These are phyloP conservation scores for Chamaea fasciata DNA, from an alignment of 2,113 vertebrate species.

Conservation along the genomic window DNA sequence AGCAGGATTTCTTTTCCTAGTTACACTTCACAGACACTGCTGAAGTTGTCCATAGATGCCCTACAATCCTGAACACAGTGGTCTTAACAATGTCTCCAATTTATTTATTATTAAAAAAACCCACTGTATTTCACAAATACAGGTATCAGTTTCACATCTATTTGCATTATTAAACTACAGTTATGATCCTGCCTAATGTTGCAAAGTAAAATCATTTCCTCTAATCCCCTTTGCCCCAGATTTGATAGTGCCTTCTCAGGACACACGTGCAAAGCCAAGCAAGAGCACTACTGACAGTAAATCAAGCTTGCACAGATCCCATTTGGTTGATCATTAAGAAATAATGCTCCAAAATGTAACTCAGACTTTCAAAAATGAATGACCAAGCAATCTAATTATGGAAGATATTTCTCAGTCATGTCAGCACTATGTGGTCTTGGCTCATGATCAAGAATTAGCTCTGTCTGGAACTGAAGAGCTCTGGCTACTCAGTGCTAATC, in stretches of 20 bases:
- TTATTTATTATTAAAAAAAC: not conserved
- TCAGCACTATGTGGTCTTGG: conserved; percentile 62
- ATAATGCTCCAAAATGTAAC: conserved; percentile 28
- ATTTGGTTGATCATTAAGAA: conserved; percentile 21
- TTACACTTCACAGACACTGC: not conserved
- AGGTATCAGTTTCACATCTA: not conserved
- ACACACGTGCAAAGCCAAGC: not conserved
- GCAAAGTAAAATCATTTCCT: not conserved
- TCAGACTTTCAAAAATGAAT: conserved; percentile 57
- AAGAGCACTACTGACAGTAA: not conserved
- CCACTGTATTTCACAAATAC: not conserved
- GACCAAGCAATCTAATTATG: conserved; percentile 63
- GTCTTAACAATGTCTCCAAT: not conserved
- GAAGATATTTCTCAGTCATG: conserved; percentile 60
- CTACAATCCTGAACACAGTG: not conserved
- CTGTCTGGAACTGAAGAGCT: conserved; percentile 32
- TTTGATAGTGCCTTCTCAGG: not conserved
- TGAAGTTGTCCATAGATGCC: not conserved
- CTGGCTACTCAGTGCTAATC: not conserved
- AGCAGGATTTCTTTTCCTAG: not conserved
- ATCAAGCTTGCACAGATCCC: not conserved
- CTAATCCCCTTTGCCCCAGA: not conserved
- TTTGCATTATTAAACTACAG: not conserved
- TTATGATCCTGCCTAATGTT: not conserved
- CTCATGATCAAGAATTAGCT: conserved; percentile 49